Base-by-base conservation (phyloP, 2,888 invertebrate genomes). In the Cataglyphis albicans region DNA sequence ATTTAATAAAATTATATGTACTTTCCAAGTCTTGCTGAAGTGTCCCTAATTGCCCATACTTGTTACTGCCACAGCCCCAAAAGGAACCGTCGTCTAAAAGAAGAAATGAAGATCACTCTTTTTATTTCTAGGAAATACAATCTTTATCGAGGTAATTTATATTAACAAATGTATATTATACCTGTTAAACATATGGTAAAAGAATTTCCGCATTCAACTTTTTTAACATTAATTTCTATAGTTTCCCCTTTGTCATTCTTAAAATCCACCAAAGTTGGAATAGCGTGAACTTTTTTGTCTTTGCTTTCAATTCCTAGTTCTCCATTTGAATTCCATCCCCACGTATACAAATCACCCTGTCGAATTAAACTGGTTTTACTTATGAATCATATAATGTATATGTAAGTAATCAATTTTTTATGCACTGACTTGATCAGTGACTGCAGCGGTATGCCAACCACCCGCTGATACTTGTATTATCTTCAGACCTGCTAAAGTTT, bases 321-420 rank as follows among this genome's bases (percentile, higher is more conserved):
- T 0, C 98, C 98, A 91, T 96, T 96, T 85, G 97, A 97, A 95
- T 99, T 99, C 97, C 98, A 98, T 9, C 99, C 99, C 98, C 99
- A 99, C 2, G 96, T 96, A 93, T 98, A 99, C 0, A 98, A 92
- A 93, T 98, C 98, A 18, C 98, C 98, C 94, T 96, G 25, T 68
- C 85, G 52, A 21, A n/a, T 57, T 21, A 32, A 38, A 21, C 5
- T 44, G 38, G 21, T 86, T 63, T 75, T 10, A 29, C 3, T 61
- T 52, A 25, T 1, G n/a, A 55, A 5, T 61, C 6, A 32, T 2
- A 10, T 59, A 59, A 57, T 18, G 25, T n/a, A 48, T 0, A n/a
- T 25, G n/a, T 10, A 44, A 63, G 9, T 68, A 12, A 44, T 0
- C 15, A 32, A 7, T 21, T 9, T 21, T 18, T 12, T 38, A 21